Percentiles rank a stretch among this genome's conserved stretches.
Conservation (phyloP, 2,113 vertebrate species). For the Procavia capensis region DNA sequence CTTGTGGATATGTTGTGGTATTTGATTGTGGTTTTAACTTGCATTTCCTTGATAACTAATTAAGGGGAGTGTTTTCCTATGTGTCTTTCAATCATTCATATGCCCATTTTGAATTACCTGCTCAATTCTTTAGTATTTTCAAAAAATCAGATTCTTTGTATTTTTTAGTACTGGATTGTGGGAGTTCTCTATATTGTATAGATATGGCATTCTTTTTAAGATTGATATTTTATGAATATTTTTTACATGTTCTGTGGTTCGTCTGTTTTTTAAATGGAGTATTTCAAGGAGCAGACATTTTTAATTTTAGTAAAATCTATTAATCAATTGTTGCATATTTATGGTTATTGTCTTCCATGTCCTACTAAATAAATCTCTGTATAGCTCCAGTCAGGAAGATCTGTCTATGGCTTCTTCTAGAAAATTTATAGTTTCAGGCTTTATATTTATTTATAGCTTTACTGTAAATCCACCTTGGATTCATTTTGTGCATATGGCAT, state of each 20-base stretch:
- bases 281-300: neutral
- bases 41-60: neutral
- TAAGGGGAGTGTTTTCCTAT: neutral
- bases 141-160: neutral
- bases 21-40: conserved; percentile 31
- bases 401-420: neutral
- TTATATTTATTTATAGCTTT: neutral
- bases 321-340: neutral
- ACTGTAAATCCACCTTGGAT: neutral
- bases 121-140: neutral
- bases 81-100: neutral
- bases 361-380: neutral
- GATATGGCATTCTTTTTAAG: neutral
- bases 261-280: neutral
- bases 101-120: neutral
- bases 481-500: neutral
- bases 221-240: neutral
- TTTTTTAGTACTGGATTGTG: neutral
- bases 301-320: neutral
- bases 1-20: neutral
- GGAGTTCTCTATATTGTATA: neutral
- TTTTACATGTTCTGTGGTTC: neutral
- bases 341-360: neutral
- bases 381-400: neutral
- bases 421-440: neutral